Base-by-base conservation (phyloP, 2,888 invertebrate species). In the Spodoptera littoralis region DNA sequence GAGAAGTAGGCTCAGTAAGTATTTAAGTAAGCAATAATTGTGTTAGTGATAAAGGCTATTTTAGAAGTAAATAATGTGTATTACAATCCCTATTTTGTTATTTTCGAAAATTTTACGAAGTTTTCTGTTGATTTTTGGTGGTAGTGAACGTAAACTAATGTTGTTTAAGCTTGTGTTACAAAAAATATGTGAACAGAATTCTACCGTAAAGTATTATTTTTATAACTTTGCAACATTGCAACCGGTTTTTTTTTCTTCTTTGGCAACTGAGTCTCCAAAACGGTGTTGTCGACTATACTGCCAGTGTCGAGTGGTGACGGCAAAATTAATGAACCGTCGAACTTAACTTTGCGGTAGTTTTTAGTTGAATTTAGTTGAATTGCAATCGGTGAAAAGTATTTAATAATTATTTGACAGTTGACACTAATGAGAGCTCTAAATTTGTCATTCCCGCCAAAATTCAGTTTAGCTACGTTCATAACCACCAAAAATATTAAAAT, bases 41-140 rank as follows among this genome's bases (percentile, higher is more conserved):
- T 81, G 80, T 80, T 80, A 80, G 82, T 81, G 80, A 80, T 81
- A 79, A 71, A 67, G 49, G 60, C 75, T 78, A 74, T 71, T 70
- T 8, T 80, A 79, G 79, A 53, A 45, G 53, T 78, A 69, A 53
- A 47, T 67, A 70, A 69, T 55, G 56, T 76, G 60, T 70, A 72
- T 63, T 36, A 36, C 5, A 36, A 36, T 36, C 6, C 36, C 9
- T 2, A 8, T 73, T 60, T 67, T 36, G 67, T 67, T 59, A 4
- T 63, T 73, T 65, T 71, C 24, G 36, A 70, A 54, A 11, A 48
- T 58, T 64, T 55, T 13, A 11, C 60, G 52, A 11, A 30, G 48
- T 43, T 53, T 45, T 54, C 13, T 41, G 48, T 46, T 58, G 18
- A 4, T 46, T 44, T 0, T 2, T 55, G 36, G 49, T 50, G 54